These are phyloP conservation scores for Rosalia funebris DNA, from an alignment of 2,888 invertebrate genomes.

Conservation along the genomic window DNA sequence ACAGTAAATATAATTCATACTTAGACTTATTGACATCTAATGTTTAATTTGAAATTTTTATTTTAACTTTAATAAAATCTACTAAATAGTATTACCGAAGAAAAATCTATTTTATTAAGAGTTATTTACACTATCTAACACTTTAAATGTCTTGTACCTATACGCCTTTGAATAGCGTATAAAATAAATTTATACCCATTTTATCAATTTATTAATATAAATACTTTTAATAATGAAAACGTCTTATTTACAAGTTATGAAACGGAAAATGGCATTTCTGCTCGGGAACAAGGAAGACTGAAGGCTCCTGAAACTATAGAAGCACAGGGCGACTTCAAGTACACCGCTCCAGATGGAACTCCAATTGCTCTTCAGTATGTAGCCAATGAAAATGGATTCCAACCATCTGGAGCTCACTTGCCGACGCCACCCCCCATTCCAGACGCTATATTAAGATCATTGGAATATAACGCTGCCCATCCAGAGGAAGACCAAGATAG, in stretches of 20 bases:
- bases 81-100: too few relatives aligned
- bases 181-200: too few relatives aligned
- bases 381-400: constrained; percentile 72
- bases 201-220: too few relatives aligned
- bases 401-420: constrained; percentile 65
- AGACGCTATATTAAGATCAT: constrained; percentile 73
- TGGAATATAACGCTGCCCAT: constrained; percentile 74
- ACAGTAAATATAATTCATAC: too few relatives aligned
- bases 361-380: constrained; percentile 60
- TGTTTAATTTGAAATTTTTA: too few relatives aligned
- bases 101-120: too few relatives aligned
- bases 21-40: too few relatives aligned
- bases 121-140: too few relatives aligned
- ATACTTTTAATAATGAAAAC: too few relatives aligned
- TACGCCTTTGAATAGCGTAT: too few relatives aligned
- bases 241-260: constrained; percentile 60
- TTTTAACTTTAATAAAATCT: too few relatives aligned
- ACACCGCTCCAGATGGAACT: constrained; percentile 72
- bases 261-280: constrained; percentile 67
- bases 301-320: constrained; percentile 66
- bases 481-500: constrained; percentile 64
- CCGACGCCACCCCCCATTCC: constrained; percentile 77
- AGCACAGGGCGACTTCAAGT: constrained; percentile 67
- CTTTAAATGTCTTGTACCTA: too few relatives aligned
- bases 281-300: constrained; percentile 59